Evolutionary conservation across 2,113 vertebrate species (phyloP).

Genomic region (Nanger granti): DNA sequence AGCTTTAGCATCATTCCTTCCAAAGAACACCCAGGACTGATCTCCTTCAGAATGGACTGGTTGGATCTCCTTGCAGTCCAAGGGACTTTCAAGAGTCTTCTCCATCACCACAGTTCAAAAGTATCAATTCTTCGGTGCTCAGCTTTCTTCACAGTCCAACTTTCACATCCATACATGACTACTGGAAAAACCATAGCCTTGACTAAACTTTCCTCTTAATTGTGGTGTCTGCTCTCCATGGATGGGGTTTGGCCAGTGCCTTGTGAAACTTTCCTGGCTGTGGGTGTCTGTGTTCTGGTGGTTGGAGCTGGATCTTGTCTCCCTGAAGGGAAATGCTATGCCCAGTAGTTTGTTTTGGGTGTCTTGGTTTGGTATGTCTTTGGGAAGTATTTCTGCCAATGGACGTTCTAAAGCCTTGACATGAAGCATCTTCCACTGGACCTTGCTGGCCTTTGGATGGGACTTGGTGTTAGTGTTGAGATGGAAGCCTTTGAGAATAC

Average conservation of each 20-base stretch:
- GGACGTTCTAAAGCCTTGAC: background rate
- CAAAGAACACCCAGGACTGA: no score
- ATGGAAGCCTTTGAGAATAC: background rate
- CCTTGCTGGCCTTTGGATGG: background rate
- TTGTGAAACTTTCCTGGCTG: background rate
- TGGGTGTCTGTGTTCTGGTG: background rate
- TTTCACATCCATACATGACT: no score
- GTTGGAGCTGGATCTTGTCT: background rate
- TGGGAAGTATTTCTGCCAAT: background rate
- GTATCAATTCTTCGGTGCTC: fast-evolving
- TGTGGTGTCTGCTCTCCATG: background rate
- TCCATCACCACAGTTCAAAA: no score
- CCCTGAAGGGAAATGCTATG: background rate
- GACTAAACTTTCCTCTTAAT: background rate
- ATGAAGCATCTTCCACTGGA: background rate
- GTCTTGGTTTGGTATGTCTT: background rate
- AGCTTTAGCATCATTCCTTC: no score
- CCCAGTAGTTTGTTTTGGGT: background rate
- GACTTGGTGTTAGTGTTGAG: background rate
- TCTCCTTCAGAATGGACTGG: no score
- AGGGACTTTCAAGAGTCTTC: no score
- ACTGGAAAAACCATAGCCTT: no score
- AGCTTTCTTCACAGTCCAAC: no score
- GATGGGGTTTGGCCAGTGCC: background rate
- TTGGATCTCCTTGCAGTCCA: no score